Evolutionary conservation across 2,797 vertebrate species (phyloP), one percentile per base, ranked within the genome.

Genomic region (Lithobates sylvaticus): DNA sequence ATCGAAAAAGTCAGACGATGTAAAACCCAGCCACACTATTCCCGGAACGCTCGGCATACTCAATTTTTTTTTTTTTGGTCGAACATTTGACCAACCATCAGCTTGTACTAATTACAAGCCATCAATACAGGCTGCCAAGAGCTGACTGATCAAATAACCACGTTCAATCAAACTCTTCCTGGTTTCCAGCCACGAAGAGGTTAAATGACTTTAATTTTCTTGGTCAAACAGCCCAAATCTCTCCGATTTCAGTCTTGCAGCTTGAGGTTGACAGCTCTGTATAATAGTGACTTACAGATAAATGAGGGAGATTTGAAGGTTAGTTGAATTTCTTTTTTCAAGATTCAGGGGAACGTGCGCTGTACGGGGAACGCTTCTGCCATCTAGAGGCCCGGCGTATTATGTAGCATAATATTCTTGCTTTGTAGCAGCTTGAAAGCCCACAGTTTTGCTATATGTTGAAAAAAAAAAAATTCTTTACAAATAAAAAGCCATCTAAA

Each of bases 271-370:
- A 87, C 76, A 84, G 81, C 81, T 80, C 71, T 1, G 29, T 80
- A 76, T 76, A 76, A 36, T 32, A 78, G 75, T 80, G 86, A 84
- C 86, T 79, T 87, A 87, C 76, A 87, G 81, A 87, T 87, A 84
- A 84, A 87, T 87, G 86, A 80, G 76, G 76, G 86, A 87, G 86
- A 87, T 74, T 87, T 87, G 76, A 87, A 87, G 86, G 86, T 84
- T 84, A 87, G 64, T 18, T 42, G 76, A 23, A 74, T 74, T 78
- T 78, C 42, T 82, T 67, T 65, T 23, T 27, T 29, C 61, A 29
- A 27, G 65, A 67, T 67, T 29, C 26, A n/a, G 6, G 71, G 65
- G 50, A 21, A 1, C 16, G 3, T 3, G 21, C 1, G 10, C 5
- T 0, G 10, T 64, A 42, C 15, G n/a, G 76, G 75, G 77, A 16